Base-by-base conservation (phyloP, 2,113 vertebrate genomes). In the Boulengeromyrus knoepffleri region DNA sequence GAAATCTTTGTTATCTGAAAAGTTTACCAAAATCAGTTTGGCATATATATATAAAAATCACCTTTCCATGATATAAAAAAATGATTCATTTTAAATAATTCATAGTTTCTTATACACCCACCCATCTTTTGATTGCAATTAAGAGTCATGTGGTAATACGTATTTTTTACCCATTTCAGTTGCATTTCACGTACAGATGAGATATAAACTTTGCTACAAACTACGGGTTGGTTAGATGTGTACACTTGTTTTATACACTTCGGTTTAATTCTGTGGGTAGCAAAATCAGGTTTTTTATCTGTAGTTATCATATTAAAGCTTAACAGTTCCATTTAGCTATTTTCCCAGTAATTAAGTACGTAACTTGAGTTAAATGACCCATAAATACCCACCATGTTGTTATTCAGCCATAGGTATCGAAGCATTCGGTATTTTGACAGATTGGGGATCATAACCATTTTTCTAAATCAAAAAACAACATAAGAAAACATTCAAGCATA, bases 401-500 rank as follows among this genome's bases (percentile, higher is more conserved):
- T 95, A 90, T 96, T 96, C 62, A 97, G 93, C 97, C 96, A 96
- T 93, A 97, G 92, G 89, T 93, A 95, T 70, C 90, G 96, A 92
- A 97, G 93, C 46, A 93, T 94, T 83, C 24, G 92, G 94, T 97
- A 97, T 52, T 24, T 92, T 5, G 96, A 96, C 3, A 97, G 93
- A 92, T 95, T 95, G 21, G 95, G 93, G 52, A 97, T 90, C 46
- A 93, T 94, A 90, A 50, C 94, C 66, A 97, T 91, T 52, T 92
- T 93, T 91, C 97, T 97, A 88, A 19, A 31, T 91, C 56, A 49
- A 94, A 90, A 50, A 90, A 90, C 42, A 91, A 90, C 85, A 47
- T 89, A 80, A 88, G 17, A 3, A 47, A 66, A 24, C 3, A 62
- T 47, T 88, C 10, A 31, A 47, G 10, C 58, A 47, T 46, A 66